Evolutionary conservation across 2,113 vertebrate genomes (phyloP).

Genomic region (Falco punctatus): DNA sequence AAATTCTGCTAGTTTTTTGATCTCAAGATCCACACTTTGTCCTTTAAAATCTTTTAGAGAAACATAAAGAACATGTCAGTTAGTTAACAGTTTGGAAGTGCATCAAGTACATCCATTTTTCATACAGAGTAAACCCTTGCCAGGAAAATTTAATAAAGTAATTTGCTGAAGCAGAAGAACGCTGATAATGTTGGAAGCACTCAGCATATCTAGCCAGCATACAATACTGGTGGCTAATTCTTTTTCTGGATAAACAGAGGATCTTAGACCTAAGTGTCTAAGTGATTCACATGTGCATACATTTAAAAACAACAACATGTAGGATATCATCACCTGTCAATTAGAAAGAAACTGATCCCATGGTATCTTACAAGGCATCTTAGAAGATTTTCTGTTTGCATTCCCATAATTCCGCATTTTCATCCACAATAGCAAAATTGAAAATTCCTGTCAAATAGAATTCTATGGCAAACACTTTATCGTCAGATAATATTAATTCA

Average conservation of each 20-base stretch:
- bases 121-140: background rate
- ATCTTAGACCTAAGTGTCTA: background rate
- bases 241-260: background rate
- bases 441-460: background rate
- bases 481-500: background rate
- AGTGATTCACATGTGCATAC: background rate
- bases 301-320: background rate
- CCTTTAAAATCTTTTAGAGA: background rate
- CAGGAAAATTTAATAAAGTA: conserved; percentile 36
- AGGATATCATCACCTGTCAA: background rate
- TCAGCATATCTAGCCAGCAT: background rate
- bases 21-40: background rate
- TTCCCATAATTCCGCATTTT: background rate
- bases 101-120: conserved; percentile 19
- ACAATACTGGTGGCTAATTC: background rate
- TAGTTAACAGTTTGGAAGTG: conserved; percentile 4
- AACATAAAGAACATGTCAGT: background rate
- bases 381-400: background rate
- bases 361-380: background rate
- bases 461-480: background rate
- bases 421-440: background rate
- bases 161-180: conserved; percentile 16
- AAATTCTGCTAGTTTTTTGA: background rate
- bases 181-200: background rate
- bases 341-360: background rate